Conservation (phyloP, 1,140 invertebrate species). For the Caerostris darwini region DNA sequence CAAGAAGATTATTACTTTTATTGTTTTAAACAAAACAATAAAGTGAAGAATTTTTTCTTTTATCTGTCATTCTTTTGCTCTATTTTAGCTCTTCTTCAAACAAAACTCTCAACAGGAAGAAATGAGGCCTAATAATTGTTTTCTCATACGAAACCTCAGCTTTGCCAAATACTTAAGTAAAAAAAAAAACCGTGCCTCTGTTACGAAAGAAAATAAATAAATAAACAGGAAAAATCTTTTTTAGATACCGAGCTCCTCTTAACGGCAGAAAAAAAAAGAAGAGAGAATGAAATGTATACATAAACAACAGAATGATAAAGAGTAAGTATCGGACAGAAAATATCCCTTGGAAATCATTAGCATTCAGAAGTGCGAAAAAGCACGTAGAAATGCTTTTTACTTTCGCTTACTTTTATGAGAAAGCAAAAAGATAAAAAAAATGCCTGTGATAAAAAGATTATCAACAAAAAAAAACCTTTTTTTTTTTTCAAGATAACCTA, state of each 20-base stretch:
- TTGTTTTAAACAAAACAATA: no score
- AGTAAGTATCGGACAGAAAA: neutral
- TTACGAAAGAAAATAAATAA: neutral
- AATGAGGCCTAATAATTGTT: no score
- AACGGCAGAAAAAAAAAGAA: neutral
- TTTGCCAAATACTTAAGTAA: neutral
- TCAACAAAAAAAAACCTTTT: neutral
- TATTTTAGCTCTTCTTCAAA: no score
- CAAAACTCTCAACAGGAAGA: no score
- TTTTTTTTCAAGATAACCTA: neutral
- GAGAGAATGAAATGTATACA: neutral
- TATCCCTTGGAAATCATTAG: neutral
- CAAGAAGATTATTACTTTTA: no score
- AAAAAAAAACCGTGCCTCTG: neutral
- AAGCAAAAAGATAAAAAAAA: neutral
- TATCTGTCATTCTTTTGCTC: no score
- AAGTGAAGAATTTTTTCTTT: no score
- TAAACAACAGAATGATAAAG: neutral
- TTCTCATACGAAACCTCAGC: no score
- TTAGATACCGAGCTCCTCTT: neutral
- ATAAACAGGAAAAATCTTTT: neutral
- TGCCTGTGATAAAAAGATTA: neutral
- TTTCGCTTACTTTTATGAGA: neutral
- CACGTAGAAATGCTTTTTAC: neutral
- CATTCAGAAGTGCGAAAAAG: neutral